A percentile compares a stretch with the other conserved stretches of the same genome.
Conservation (phyloP, 2,888 invertebrate genomes). For the Melanargia galathea region DNA sequence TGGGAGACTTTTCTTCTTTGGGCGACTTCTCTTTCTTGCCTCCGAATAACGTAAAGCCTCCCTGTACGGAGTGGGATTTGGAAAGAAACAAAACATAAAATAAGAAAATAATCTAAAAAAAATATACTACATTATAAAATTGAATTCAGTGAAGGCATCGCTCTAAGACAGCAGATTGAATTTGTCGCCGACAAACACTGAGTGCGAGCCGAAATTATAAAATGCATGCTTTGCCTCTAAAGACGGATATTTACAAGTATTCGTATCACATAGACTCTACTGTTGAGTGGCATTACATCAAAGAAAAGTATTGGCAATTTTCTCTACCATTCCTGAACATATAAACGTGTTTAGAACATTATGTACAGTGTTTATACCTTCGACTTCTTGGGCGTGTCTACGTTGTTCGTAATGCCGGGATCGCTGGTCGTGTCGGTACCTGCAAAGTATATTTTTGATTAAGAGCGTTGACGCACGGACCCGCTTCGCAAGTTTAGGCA, state of each 20-base stretch:
- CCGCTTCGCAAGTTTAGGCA: no score
- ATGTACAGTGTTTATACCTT: conserved; percentile 57
- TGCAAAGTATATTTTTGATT: conserved; percentile 46
- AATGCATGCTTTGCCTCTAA: conserved; percentile 61
- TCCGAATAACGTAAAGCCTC: conserved; percentile 73
- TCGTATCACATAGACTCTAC: conserved; percentile 62
- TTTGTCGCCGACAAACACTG: conserved; percentile 37
- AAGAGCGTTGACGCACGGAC: no score
- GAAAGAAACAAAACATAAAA: conserved; percentile 67
- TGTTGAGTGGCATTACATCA: conserved; percentile 39
- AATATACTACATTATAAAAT: conserved; percentile 22
- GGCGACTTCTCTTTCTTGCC: conserved; percentile 65
- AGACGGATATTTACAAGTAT: conserved; percentile 66
- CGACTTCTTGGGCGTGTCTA: conserved; percentile 75
- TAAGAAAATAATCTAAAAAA: conserved; percentile 60
- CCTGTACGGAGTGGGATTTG: conserved; percentile 60
- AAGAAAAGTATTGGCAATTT: conserved; percentile 31
- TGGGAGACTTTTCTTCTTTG: conserved; percentile 64
- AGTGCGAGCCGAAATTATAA: conserved; percentile 50
- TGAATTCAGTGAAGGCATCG: conserved; percentile 33
- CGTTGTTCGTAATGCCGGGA: conserved; percentile 73
- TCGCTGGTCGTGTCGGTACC: conserved; percentile 79
- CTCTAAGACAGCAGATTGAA: conserved; percentile 33
- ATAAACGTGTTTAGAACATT: conserved; percentile 35
- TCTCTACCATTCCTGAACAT: conserved; percentile 61